Evolutionary conservation across 2,888 invertebrate genomes (phyloP), one percentile per base, ranked within the genome.

Genomic region (Agelastica alni): DNA sequence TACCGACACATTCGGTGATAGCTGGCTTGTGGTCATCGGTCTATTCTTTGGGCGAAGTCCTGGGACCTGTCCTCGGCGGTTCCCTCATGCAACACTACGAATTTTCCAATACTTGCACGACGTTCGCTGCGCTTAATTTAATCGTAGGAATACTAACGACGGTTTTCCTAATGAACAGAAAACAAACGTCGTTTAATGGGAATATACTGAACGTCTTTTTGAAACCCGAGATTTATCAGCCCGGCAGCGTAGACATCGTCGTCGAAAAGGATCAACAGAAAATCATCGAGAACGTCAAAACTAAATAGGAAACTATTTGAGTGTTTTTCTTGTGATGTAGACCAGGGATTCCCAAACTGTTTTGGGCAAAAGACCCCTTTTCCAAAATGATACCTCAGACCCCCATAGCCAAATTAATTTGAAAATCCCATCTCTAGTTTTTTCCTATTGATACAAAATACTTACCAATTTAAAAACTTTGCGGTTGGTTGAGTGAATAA

Each of bases 21-120:
- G 88, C 88, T 0, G 89, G 88, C 5, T 78, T 88, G 7, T 88
- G 88, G 88, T 85, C 86, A 1, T 85, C 86, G 59, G 84, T 86
- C 68, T 88, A 88, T 73, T 87, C 88, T 1, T 75, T 88, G 53
- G 89, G 89, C 63, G 87, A 88, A 70, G 86, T 87, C 51, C 78
- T 86, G 16, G 84, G 84, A 1, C 88, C 88, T 0, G 81, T 85
- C 14, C 67, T 86, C 12, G 88, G 88, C 4, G 87, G 87, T 1
- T 77, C 83, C 1, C 71, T 88, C 0, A 77, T 86, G 2, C 79
- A 87, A 62, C 77, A 81, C 52, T 86, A 83, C 71, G 85, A 85
- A 1, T 88, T 88, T 70, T 84, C 86, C 0, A 74, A 84, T n/a
- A 83, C 85, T 39, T 81, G 86, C 7, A 85, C 86, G 0, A 78